These are phyloP conservation scores for Notospermus geniculatus DNA, from an alignment of 1,140 invertebrate genomes.

Conservation along the genomic window DNA sequence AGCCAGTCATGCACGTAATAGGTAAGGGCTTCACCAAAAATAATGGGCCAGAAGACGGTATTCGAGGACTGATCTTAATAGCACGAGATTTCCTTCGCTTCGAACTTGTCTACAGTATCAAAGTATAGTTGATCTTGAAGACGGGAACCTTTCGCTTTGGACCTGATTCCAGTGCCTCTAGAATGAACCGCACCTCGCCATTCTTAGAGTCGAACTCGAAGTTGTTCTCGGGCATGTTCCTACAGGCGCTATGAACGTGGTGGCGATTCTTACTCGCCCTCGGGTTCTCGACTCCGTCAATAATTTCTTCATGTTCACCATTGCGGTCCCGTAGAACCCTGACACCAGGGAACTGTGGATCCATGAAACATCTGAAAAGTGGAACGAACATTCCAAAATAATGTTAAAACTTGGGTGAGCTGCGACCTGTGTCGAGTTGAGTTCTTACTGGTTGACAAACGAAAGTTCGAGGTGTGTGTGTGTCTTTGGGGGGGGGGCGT, in stretches of 20 bases:
- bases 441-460: too few species aligned
- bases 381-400: too few species aligned
- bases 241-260: not conserved
- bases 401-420: too few species aligned
- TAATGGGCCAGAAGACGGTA: too few species aligned
- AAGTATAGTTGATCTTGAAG: slow-evolving; percentile 7
- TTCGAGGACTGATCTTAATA: too few species aligned
- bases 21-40: too few species aligned
- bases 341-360: not conserved
- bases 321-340: not conserved
- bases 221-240: slow-evolving; percentile 6
- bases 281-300: not conserved
- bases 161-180: not conserved
- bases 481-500: too few species aligned
- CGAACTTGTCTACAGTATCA: too few species aligned
- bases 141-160: not conserved
- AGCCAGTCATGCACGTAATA: too few species aligned
- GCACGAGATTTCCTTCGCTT: too few species aligned
- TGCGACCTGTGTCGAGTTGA: too few species aligned
- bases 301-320: not conserved
- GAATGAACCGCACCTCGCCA: not conserved
- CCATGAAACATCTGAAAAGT: slow-evolving; percentile 6
- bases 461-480: too few species aligned
- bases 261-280: not conserved
- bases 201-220: slow-evolving; percentile 1